phyloP scores from a whole-genome alignment of 35 echinoderm and acorn worm species.

The Heliocidaris erythrogramma region DNA sequence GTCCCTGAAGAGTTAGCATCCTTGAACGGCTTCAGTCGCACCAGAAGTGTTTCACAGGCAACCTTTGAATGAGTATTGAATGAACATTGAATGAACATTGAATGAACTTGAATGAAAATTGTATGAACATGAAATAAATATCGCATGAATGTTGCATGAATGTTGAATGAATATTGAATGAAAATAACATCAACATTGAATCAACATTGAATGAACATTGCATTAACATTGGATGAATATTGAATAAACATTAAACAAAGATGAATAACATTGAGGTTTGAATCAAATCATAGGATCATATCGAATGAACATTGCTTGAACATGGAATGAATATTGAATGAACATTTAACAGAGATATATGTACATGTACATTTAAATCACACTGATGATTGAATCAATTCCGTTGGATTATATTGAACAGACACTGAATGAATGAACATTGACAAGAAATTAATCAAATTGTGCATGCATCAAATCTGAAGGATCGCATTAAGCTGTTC shows the following conservation, averaged over 20 bases:
- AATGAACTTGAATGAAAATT: neutral
- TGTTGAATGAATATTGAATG: neutral
- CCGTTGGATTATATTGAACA: too few species aligned
- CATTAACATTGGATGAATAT: neutral
- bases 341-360: too few species aligned
- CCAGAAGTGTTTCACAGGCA: slow-evolving; percentile 58
- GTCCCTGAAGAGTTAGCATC: slow-evolving; percentile 59
- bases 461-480: too few species aligned
- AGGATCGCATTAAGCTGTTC: too few species aligned
- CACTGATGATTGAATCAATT: too few species aligned
- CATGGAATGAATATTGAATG: too few species aligned
- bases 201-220: neutral
- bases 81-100: neutral
- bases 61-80: slow-evolving; percentile 33
- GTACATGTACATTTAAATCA: too few species aligned
- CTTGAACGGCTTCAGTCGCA: slow-evolving; percentile 59
- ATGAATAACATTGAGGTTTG: neutral
- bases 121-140: neutral
- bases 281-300: neutral
- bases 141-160: neutral
- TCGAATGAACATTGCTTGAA: neutral
- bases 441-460: too few species aligned
- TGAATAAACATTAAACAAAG: neutral
- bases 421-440: too few species aligned
- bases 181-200: neutral